phyloP scores from a whole-genome alignment of 2,113 vertebrate genomes.

The Psettodes erumei region DNA sequence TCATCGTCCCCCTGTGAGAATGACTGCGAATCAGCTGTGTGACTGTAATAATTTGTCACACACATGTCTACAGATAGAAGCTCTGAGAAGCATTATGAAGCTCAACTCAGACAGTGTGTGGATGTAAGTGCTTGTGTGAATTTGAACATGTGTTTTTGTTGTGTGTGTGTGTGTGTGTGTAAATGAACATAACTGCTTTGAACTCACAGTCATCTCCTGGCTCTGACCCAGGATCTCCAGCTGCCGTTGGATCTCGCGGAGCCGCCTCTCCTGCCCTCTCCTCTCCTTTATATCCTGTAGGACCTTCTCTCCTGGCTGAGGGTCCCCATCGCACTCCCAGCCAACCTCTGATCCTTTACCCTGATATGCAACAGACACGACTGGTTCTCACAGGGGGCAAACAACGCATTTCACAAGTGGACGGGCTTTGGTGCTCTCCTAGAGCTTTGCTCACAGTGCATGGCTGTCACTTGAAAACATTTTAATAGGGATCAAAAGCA shows the following conservation, averaged over 20 bases:
- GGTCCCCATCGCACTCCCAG: conserved; percentile 73
- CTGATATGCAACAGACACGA: conserved; percentile 79
- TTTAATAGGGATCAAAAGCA: conserved; percentile 40
- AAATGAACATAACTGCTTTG: conserved; percentile 58
- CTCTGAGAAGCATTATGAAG: conserved; percentile 3
- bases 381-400: conserved; percentile 63
- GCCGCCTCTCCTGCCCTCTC: conserved; percentile 84
- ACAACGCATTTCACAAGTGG: conserved; percentile 45
- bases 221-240: conserved; percentile 83
- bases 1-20: conserved; percentile 43
- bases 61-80: conserved; percentile 30
- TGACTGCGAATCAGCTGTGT: conserved; percentile 35
- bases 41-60: conserved; percentile 65
- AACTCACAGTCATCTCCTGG: conserved; percentile 79
- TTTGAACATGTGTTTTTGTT: conserved; percentile 37
- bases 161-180: conserved; percentile 34
- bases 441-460: conserved; percentile 23
- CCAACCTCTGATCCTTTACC: conserved; percentile 72
- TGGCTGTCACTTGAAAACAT: conserved; percentile 27
- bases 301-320: conserved; percentile 86
- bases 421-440: conserved; percentile 23
- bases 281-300: conserved; percentile 86
- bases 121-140: conserved; percentile 27
- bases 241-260: conserved; percentile 90
- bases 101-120: conserved; percentile 14